These are phyloP conservation scores for Ictidomys tridecemlineatus DNA, from an alignment of 2,113 vertebrate genomes.

Conservation along the genomic window DNA sequence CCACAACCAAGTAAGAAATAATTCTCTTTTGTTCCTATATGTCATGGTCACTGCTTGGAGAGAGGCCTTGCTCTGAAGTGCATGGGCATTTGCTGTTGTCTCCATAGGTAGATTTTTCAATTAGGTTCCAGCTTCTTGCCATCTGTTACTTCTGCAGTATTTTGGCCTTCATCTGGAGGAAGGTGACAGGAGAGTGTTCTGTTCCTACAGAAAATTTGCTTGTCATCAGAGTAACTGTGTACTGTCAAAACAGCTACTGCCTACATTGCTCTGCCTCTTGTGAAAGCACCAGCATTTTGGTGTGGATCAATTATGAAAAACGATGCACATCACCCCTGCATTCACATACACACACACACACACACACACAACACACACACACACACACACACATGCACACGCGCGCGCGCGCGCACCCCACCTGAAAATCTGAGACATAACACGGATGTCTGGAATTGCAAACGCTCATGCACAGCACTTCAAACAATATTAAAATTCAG, in stretches of 20 bases:
- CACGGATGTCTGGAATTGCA: background rate
- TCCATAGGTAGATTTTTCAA: slow-evolving; percentile 57
- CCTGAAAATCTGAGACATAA: slow-evolving; percentile 9
- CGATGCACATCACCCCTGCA: slow-evolving; percentile 2
- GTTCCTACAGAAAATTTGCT: slow-evolving; percentile 68
- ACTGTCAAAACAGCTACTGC: slow-evolving; percentile 58
- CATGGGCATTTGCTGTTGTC: slow-evolving; percentile 31
- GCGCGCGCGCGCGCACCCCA: background rate
- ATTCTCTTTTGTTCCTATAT: background rate
- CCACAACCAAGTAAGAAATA: background rate
- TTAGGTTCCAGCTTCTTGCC: slow-evolving; percentile 55
- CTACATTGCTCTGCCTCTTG: slow-evolving; percentile 57
- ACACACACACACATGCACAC: too few relatives aligned
- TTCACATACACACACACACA: background rate
- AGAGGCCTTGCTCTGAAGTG: background rate
- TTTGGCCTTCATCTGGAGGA: slow-evolving; percentile 72
- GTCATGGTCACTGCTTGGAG: background rate
- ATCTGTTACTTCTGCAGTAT: slow-evolving; percentile 69
- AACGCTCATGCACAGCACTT: slow-evolving; percentile 42
- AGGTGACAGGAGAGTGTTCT: slow-evolving; percentile 75
- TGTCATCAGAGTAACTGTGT: slow-evolving; percentile 62
- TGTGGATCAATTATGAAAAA: slow-evolving; percentile 73
- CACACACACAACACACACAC: background rate
- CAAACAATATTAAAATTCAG: background rate
- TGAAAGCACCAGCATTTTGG: slow-evolving; percentile 60